Evolutionary conservation across 2,888 invertebrate genomes (phyloP).

Genomic region (Quadroppia sp.): DNA sequence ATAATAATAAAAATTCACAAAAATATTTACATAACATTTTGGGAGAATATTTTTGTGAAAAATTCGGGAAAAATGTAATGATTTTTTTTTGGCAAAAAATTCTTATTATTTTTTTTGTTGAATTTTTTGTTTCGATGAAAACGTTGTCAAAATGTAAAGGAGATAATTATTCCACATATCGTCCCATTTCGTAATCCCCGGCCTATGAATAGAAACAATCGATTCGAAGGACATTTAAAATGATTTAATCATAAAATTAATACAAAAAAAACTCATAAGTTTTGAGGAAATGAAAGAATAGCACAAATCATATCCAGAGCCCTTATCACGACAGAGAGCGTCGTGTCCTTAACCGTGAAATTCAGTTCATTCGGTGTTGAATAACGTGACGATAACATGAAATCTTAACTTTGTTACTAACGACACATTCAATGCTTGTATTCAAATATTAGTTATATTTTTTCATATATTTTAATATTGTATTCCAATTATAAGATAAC

Average conservation of each 20-base stretch:
- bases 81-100: neutral
- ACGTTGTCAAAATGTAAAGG: neutral
- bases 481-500: neutral
- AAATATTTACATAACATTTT: neutral
- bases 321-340: neutral
- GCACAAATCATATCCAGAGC: neutral
- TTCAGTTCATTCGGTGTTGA: neutral
- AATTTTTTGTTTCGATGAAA: neutral
- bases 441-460: too few species aligned
- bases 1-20: too few species aligned
- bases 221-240: neutral
- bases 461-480: neutral
- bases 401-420: slow-evolving; percentile 22
- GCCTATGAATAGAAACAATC: neutral
- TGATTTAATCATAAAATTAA: neutral
- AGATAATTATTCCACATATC: too few species aligned
- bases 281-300: slow-evolving; percentile 1
- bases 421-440: neutral
- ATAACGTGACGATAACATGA: neutral
- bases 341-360: slow-evolving; percentile 14
- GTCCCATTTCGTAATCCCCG: neutral
- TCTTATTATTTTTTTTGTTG: neutral
- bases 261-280: too few species aligned
- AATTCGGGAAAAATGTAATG: neutral
- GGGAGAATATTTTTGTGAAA: neutral